phyloP scores from a whole-genome alignment of 2,797 vertebrate species.

The Alosa sapidissima region DNA sequence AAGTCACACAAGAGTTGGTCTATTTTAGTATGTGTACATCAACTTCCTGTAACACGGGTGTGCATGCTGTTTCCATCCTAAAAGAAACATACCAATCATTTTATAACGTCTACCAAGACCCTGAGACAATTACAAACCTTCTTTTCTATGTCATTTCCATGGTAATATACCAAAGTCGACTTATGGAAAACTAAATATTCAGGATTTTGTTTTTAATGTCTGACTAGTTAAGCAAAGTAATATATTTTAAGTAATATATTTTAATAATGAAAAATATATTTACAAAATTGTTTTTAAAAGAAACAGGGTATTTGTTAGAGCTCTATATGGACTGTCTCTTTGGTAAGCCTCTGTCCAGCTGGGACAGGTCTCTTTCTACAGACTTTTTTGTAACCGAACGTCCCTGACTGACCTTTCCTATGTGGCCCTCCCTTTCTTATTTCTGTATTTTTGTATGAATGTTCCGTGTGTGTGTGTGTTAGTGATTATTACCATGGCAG shows the following conservation, averaged over 20 bases:
- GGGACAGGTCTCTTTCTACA: constrained; percentile 67
- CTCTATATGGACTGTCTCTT: constrained; percentile 68
- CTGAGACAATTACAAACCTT: constrained; percentile 53
- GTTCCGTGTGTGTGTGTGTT: constrained; percentile 13
- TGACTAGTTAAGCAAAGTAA: constrained; percentile 89
- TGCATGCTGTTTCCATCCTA: constrained; percentile 44
- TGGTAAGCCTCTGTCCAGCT: constrained; percentile 61
- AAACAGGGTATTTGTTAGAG: constrained; percentile 82
- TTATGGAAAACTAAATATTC: constrained; percentile 66
- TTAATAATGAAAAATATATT: constrained; percentile 83
- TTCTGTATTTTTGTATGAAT: constrained; percentile 21
- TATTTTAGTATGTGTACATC: constrained; percentile 47
- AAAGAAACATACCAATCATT: constrained; percentile 50
- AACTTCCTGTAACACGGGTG: constrained; percentile 42
- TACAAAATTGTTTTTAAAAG: constrained; percentile 74
- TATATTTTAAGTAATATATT: constrained; percentile 99
- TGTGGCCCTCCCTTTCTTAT: constrained; percentile 48
- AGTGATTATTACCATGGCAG: constrained; percentile 34
- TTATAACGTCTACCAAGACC: constrained; percentile 53
- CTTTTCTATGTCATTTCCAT: constrained; percentile 59
- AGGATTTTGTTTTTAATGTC: constrained; percentile 75
- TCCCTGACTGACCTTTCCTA: constrained; percentile 54
- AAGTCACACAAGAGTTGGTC: constrained; percentile 47
- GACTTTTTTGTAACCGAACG: constrained; percentile 65
- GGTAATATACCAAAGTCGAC: constrained; percentile 78